Percentiles rank a stretch among this genome's conserved stretches.
These are phyloP conservation scores for Nomada flava DNA, from an alignment of 2,888 invertebrate genomes.

Conservation along the genomic window DNA sequence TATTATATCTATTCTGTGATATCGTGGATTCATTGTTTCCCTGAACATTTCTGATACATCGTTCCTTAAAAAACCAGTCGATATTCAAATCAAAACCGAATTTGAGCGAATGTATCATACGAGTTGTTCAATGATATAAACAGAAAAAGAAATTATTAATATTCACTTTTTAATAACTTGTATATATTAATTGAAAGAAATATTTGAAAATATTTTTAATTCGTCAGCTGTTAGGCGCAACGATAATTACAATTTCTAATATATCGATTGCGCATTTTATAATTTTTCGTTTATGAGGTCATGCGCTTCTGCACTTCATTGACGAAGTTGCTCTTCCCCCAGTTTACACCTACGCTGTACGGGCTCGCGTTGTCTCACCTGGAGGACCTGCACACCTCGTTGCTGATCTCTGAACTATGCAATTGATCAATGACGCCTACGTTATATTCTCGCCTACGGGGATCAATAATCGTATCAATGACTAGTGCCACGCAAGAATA, in stretches of 20 bases:
- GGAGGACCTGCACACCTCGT: conserved; percentile 22
- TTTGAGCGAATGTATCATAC: too few relatives aligned
- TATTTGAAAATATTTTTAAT: neutral
- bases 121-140: too few relatives aligned
- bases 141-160: too few relatives aligned
- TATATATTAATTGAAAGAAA: neutral
- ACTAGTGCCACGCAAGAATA: neutral
- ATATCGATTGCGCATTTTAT: neutral
- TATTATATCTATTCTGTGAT: too few relatives aligned
- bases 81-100: too few relatives aligned
- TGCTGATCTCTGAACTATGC: conserved; percentile 8
- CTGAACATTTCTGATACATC: too few relatives aligned
- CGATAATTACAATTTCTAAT: neutral
- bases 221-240: neutral
- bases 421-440: conserved; percentile 22
- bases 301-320: conserved; percentile 46
- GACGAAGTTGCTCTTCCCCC: conserved; percentile 20
- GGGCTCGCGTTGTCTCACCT: conserved; percentile 41
- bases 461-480: conserved; percentile 11
- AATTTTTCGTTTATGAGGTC: conserved; percentile 24
- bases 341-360: conserved; percentile 23
- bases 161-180: too few relatives aligned
- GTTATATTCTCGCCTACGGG: neutral
- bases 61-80: too few relatives aligned
- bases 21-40: too few relatives aligned